These are phyloP conservation scores for Diorhabda elongata DNA, from an alignment of 1,140 invertebrate species.

Conservation along the genomic window DNA sequence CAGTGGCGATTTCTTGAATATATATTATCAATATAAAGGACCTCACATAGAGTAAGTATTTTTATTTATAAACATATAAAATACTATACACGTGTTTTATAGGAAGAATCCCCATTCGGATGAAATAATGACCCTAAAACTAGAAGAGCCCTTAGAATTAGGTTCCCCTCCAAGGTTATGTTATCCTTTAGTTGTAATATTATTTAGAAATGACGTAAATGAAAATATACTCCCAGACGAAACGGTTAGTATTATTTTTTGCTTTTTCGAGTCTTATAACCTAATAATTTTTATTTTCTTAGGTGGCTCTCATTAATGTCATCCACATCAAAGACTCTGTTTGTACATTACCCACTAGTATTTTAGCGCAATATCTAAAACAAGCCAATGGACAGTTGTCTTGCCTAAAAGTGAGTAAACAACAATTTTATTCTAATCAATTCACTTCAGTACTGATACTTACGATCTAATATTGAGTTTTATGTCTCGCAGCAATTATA, in stretches of 20 bases:
- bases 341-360: conserved; percentile 70
- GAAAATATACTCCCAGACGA: conserved; percentile 66
- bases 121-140: conserved; percentile 57
- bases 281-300: conserved; percentile 27
- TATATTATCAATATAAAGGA: conserved; percentile 50
- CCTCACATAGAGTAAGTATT: conserved; percentile 48
- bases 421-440: neutral
- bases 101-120: conserved; percentile 65
- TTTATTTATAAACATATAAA: neutral
- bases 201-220: conserved; percentile 61
- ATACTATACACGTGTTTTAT: conserved; percentile 29
- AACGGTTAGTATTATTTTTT: conserved; percentile 56
- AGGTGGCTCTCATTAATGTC: conserved; percentile 75
- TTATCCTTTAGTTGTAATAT: conserved; percentile 71
- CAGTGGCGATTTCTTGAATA: conserved; percentile 55
- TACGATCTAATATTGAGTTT: neutral
- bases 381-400: conserved; percentile 76
- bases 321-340: conserved; percentile 74
- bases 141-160: conserved; percentile 60
- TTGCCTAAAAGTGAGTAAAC: conserved; percentile 64
- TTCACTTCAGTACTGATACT: conserved; percentile 3
- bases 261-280: neutral
- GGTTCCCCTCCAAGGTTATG: conserved; percentile 67
- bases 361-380: conserved; percentile 76
- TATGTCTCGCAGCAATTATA: conserved; percentile 66